A percentile compares a stretch with the other conserved stretches of the same genome.
Evolutionary conservation across 2,888 invertebrate genomes (phyloP).

Genomic region (Gryllus longicercus): DNA sequence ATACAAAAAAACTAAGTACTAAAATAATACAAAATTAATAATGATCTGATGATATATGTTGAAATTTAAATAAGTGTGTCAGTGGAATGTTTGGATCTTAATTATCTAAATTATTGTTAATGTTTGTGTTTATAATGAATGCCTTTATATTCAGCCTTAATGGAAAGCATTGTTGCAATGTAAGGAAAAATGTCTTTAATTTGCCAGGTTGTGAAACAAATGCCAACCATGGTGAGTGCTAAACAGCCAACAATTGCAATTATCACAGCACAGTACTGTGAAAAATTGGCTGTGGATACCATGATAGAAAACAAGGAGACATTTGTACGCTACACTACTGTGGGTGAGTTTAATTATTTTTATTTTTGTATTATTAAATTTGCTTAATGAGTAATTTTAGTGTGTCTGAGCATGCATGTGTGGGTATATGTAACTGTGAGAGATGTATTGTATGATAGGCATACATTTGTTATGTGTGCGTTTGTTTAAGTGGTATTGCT

Average conservation of each 20-base stretch:
- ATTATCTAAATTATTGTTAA: background rate
- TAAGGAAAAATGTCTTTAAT: background rate
- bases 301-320: slow-evolving; percentile 97
- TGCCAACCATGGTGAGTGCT: slow-evolving; percentile 83
- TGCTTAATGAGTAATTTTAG: too few species aligned
- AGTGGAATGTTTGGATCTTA: too few species aligned
- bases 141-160: background rate
- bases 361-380: too few species aligned
- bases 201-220: slow-evolving; percentile 81
- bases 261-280: slow-evolving; percentile 94
- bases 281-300: slow-evolving; percentile 95
- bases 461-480: too few species aligned
- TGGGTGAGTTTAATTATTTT: slow-evolving; percentile 65
- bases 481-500: too few species aligned
- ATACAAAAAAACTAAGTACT: too few species aligned
- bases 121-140: background rate
- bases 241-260: slow-evolving; percentile 97
- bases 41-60: too few species aligned
- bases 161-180: background rate
- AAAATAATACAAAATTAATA: too few species aligned
- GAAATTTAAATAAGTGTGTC: too few species aligned
- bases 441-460: too few species aligned
- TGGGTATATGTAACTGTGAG: too few species aligned
- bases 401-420: too few species aligned
- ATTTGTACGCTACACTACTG: slow-evolving; percentile 91